Conservation (phyloP, 2,797 vertebrate genomes). For the Hemitrygon akajei region DNA sequence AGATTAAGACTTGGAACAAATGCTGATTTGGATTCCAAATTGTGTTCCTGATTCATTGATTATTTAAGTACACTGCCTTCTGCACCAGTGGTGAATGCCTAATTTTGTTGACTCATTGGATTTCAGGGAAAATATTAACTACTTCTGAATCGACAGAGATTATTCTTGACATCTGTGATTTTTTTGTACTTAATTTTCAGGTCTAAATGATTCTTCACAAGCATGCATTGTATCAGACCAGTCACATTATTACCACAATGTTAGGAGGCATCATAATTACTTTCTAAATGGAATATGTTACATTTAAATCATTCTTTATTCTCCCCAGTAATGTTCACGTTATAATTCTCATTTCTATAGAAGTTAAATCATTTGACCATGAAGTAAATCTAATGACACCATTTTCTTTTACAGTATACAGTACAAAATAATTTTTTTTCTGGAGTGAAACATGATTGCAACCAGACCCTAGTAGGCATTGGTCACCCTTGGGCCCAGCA, state of each 20-base stretch:
- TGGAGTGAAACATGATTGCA: too few relatives aligned
- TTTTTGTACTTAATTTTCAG: background rate
- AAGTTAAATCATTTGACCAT: background rate
- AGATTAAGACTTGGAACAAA: background rate
- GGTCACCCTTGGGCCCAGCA: too few relatives aligned
- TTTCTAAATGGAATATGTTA: background rate
- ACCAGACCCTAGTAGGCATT: too few relatives aligned
- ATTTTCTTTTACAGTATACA: too few relatives aligned
- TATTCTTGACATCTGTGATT: background rate
- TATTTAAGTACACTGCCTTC: background rate
- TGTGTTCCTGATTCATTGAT: background rate
- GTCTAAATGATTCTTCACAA: background rate
- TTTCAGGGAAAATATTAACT: background rate
- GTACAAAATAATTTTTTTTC: too few relatives aligned
- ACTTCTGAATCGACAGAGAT: background rate
- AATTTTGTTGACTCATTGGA: background rate
- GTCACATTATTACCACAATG: background rate
- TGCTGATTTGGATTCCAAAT: background rate
- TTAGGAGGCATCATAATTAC: background rate
- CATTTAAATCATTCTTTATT: background rate
- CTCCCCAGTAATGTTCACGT: background rate
- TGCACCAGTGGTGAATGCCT: background rate
- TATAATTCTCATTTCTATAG: background rate
- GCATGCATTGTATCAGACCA: background rate
- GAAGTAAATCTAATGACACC: too few relatives aligned